Evolutionary conservation across 2,888 invertebrate species (phyloP), one percentile per base, ranked within the genome.

Genomic region (Euplagia quadripunctaria): DNA sequence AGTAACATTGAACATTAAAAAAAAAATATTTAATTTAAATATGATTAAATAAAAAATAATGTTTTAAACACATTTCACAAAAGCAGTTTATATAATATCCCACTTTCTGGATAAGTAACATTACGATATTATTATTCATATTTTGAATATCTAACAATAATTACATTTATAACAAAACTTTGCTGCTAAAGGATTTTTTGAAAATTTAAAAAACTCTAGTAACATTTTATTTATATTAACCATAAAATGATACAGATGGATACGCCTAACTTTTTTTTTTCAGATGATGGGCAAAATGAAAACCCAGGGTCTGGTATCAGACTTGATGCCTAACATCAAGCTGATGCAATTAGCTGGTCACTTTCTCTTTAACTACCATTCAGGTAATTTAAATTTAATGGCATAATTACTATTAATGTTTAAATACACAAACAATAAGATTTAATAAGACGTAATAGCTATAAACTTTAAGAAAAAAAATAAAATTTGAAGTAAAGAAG

Each of bases 241-340:
- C n/a, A 9, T 17, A 55, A n/a, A 20, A 55, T n/a, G n/a, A 63
- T 12, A 11, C 61, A 14, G 12, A 20, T 41, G 2, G 31, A 46
- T 46, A 46, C 43, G 4, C 43, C 6, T 17, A 42, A 8, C 17
- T 42, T 8, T 43, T 42, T 89, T 86, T 46, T 84, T 80, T 4
- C 88, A 96, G 96, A 96, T 96, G 96, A 94, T 96, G 93, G 90
- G 86, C 76, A 95, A 94, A 87, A 87, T 88, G 82, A 96, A 95
- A 83, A 84, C 92, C 42, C 93, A 92, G 88, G 98, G 98, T 92
- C 97, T 98, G 70, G 98, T 98, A 94, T 97, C 98, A 90, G 98
- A 98, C 91, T 95, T 98, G 86, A 97, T 98, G 97, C 98, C 98
- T 64, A 98, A 98, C 88, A 98, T 98, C 86, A 96, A 97, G 84